Conservation (phyloP, 2,888 invertebrate genomes). For the Ceriagrion tenellum region DNA sequence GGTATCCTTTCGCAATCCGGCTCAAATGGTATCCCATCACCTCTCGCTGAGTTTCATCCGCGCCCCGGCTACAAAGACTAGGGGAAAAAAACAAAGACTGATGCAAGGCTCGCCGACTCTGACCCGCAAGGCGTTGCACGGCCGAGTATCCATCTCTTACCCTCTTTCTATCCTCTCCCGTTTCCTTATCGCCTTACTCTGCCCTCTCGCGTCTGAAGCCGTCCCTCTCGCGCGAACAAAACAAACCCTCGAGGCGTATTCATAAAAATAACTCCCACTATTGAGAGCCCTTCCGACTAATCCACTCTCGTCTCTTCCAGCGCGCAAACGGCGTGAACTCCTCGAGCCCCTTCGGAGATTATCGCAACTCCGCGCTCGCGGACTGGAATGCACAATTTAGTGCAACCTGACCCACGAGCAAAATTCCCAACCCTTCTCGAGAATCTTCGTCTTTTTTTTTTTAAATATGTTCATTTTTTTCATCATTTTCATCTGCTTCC, state of each 20-base stretch:
- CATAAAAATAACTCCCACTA: neutral
- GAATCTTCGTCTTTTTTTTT: neutral
- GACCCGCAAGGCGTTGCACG: too few species aligned
- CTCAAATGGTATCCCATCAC: too few species aligned
- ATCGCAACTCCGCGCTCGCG: neutral
- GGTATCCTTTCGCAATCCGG: too few species aligned
- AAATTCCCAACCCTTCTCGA: neutral
- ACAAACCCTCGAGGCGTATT: neutral
- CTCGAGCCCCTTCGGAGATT: neutral
- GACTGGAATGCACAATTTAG: constrained; percentile 35
- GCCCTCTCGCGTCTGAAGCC: neutral
- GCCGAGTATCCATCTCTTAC: too few species aligned
- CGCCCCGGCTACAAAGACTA: too few species aligned
- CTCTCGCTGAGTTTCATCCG: too few species aligned
- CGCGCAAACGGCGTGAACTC: neutral
- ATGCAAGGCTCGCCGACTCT: too few species aligned
- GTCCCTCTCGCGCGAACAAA: neutral
- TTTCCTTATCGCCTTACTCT: neutral
- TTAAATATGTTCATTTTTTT: neutral
- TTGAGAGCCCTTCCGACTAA: neutral
- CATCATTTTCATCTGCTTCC: neutral
- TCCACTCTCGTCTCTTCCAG: neutral
- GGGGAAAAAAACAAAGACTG: too few species aligned
- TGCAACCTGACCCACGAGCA: neutral
- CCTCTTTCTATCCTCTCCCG: neutral